Percentiles rank a stretch among this genome's conserved stretches.
These are phyloP conservation scores for Archivesica marissinica DNA, from an alignment of 1,140 invertebrate species.

Conservation along the genomic window DNA sequence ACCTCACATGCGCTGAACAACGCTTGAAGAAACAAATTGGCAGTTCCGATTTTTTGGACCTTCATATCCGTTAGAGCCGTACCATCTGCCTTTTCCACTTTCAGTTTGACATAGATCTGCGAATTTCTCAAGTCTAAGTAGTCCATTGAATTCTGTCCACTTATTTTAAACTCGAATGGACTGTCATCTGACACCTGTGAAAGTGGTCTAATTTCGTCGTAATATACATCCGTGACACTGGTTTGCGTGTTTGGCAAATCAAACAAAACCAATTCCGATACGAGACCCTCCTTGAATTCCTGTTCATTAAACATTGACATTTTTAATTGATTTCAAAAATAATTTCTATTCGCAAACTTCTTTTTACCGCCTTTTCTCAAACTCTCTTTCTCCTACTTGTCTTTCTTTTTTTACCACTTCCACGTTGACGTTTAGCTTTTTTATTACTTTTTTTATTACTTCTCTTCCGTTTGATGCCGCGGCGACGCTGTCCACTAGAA, in stretches of 20 bases:
- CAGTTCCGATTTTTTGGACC: slow-evolving; percentile 46
- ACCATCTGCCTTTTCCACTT: slow-evolving; percentile 45
- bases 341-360: no score
- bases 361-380: neutral
- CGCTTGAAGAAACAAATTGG: slow-evolving; percentile 52
- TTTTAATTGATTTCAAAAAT: slow-evolving; percentile 16
- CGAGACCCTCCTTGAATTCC: slow-evolving; percentile 10
- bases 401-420: neutral
- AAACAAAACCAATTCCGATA: slow-evolving; percentile 47
- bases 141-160: slow-evolving; percentile 61
- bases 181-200: slow-evolving; percentile 9
- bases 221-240: slow-evolving; percentile 46
- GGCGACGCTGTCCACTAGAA: slow-evolving; percentile 2
- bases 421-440: neutral
- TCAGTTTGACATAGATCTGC: slow-evolving; percentile 47
- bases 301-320: slow-evolving; percentile 38
- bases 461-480: slow-evolving; percentile 34
- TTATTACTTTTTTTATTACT: neutral
- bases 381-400: neutral
- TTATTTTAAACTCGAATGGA: slow-evolving; percentile 27
- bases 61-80: neutral
- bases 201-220: slow-evolving; percentile 52
- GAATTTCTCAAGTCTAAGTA: slow-evolving; percentile 54
- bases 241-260: slow-evolving; percentile 53
- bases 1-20: slow-evolving; percentile 60